Conservation (phyloP, 2,888 invertebrate species). For the Epirrita christyi region DNA sequence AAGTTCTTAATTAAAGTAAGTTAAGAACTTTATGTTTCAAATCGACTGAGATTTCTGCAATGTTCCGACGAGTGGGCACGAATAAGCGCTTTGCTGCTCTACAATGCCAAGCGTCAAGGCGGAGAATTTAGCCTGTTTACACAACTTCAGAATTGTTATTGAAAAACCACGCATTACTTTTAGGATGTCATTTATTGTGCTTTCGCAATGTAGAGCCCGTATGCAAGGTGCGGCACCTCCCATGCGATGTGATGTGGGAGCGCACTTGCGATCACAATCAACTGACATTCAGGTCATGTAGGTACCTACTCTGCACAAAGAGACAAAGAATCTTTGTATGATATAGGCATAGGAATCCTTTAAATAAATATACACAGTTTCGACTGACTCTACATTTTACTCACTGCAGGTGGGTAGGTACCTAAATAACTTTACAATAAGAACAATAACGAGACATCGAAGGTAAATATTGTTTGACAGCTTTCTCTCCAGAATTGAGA, state of each 20-base stretch:
- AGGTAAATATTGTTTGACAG: slow-evolving; percentile 46
- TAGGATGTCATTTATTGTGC: slow-evolving; percentile 48
- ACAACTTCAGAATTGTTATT: slow-evolving; percentile 19
- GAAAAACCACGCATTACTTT: slow-evolving; percentile 33
- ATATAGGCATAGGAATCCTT: slow-evolving; percentile 26
- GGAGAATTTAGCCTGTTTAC: slow-evolving; percentile 14
- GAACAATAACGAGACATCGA: slow-evolving; percentile 38
- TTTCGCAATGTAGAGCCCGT: slow-evolving; percentile 62
- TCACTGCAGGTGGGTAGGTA: slow-evolving; percentile 14
- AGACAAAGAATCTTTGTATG: slow-evolving; percentile 67
- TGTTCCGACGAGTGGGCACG: slow-evolving; percentile 11
- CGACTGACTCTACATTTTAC: slow-evolving; percentile 20
- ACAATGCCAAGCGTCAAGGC: slow-evolving; percentile 5
- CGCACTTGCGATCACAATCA: slow-evolving; percentile 61
- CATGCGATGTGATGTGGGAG: slow-evolving; percentile 66
- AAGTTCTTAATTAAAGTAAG: background rate
- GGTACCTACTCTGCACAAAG: slow-evolving; percentile 53
- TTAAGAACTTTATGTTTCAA: background rate
- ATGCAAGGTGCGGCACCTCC: slow-evolving; percentile 61
- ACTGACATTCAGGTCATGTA: slow-evolving; percentile 54
- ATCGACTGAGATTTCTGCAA: slow-evolving; percentile 7
- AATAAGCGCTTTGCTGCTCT: background rate
- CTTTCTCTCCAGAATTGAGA: slow-evolving; percentile 57
- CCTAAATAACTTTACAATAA: slow-evolving; percentile 40
- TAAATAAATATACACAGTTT: slow-evolving; percentile 25